Evolutionary conservation across 2,888 invertebrate genomes (phyloP).

Genomic region (Cryptophagus acutangulus): DNA sequence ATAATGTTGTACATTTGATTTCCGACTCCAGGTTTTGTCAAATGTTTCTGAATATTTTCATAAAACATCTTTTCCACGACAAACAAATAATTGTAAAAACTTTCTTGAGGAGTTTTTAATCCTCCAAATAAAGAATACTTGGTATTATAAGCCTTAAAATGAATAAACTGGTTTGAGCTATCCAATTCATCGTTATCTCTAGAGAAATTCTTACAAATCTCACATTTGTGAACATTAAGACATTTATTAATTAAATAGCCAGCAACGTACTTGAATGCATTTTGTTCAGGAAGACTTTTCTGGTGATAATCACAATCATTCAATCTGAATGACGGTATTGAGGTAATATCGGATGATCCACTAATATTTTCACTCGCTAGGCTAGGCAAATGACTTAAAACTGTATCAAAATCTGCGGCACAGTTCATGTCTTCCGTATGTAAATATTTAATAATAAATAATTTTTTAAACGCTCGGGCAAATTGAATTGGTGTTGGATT

Average conservation of each 20-base stretch:
- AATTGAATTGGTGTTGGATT: slow-evolving; percentile 21
- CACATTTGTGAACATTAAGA: slow-evolving; percentile 14
- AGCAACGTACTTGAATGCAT: slow-evolving; percentile 16
- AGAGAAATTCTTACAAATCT: slow-evolving; percentile 11
- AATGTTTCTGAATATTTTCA: too few relatives aligned
- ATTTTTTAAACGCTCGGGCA: slow-evolving; percentile 16
- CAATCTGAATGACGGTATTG: slow-evolving; percentile 9
- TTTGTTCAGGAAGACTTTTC: slow-evolving; percentile 12
- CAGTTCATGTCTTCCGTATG: slow-evolving; percentile 2
- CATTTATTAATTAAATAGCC: slow-evolving; percentile 16
- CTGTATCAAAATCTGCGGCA: slow-evolving; percentile 4
- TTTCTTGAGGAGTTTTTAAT: slow-evolving; percentile 12
- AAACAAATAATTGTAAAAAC: slow-evolving; percentile 9
- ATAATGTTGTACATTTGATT: too few relatives aligned
- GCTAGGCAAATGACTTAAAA: too few relatives aligned
- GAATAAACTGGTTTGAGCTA: slow-evolving; percentile 10
- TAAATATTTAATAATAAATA: slow-evolving; percentile 14
- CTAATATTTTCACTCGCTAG: not conserved
- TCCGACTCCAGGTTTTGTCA: too few relatives aligned
- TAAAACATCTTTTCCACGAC: too few relatives aligned
- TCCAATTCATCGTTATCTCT: slow-evolving; percentile 8
- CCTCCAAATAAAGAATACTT: slow-evolving; percentile 9
- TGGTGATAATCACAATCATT: slow-evolving; percentile 12
- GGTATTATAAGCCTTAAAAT: slow-evolving; percentile 16
- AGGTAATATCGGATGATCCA: not conserved